These are phyloP conservation scores for Anthophora plumipes DNA, from an alignment of 2,888 invertebrate species.

Conservation along the genomic window DNA sequence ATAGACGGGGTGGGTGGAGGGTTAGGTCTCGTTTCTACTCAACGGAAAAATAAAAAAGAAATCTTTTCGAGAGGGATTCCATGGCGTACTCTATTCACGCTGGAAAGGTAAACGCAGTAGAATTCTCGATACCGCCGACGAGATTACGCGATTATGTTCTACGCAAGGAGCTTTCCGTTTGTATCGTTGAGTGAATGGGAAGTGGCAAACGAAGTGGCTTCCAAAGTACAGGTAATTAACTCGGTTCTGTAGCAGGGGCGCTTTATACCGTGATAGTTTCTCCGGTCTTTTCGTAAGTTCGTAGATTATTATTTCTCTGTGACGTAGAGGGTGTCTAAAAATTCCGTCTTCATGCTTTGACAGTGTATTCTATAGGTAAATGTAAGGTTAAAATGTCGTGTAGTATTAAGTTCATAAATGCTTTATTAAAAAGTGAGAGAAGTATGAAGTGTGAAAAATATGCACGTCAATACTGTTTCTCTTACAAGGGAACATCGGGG, in stretches of 20 bases:
- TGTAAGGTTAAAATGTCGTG: no score
- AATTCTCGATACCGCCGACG: neutral
- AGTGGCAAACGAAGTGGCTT: slow-evolving; percentile 51
- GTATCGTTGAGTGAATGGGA: slow-evolving; percentile 28
- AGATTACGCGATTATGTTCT: slow-evolving; percentile 35
- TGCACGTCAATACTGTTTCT: no score
- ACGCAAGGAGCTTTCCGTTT: slow-evolving; percentile 10
- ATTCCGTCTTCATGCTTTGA: no score
- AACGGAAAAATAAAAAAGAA: slow-evolving; percentile 1
- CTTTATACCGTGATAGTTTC: neutral
- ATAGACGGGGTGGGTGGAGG: no score
- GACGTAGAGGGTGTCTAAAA: no score
- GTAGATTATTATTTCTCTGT: neutral
- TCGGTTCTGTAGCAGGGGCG: slow-evolving; percentile 7
- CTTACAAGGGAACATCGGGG: no score
- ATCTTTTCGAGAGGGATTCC: neutral
- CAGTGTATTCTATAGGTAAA: no score
- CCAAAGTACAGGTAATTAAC: slow-evolving; percentile 53
- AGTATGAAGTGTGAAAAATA: no score
- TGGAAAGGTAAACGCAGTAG: neutral
- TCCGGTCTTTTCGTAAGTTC: neutral
- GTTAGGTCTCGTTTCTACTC: neutral
- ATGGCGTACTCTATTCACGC: neutral
- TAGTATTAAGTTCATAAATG: no score
- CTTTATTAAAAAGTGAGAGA: no score